Conservation (phyloP, 2,113 vertebrate genomes). For the Odobenus rosmarus region DNA sequence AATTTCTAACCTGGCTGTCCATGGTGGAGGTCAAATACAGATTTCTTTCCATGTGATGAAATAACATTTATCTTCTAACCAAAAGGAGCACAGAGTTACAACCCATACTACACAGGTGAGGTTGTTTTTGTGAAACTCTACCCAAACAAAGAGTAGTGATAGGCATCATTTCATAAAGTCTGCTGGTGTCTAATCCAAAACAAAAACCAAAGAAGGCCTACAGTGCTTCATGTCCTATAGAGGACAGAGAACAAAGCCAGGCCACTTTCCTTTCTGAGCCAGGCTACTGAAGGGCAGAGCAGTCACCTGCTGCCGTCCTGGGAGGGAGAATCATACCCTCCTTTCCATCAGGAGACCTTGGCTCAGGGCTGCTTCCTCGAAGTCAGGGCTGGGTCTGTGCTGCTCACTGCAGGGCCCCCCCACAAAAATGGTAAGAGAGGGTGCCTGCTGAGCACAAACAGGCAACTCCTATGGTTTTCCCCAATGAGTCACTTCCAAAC, state of each 20-base stretch:
- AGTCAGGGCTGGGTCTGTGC: accelerated
- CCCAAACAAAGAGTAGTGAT: not conserved
- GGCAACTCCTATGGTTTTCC: not conserved
- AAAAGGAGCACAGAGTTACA: not conserved
- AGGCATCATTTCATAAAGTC: not conserved
- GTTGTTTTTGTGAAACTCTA: not conserved
- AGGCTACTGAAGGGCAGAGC: not conserved
- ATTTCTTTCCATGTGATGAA: not conserved
- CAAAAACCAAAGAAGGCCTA: not conserved
- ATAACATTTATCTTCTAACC: not conserved
- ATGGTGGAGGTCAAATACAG: not conserved
- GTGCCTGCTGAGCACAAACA: not conserved
- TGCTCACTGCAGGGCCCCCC: not conserved
- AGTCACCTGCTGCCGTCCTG: not conserved
- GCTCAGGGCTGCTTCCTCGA: not conserved
- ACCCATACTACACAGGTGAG: not conserved
- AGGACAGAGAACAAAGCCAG: not conserved
- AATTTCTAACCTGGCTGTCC: not conserved
- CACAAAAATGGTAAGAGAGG: no score
- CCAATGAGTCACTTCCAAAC: constrained; percentile 44
- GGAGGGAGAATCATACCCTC: accelerated
- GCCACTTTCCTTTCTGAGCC: not conserved
- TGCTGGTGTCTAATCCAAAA: not conserved
- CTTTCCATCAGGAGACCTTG: not conserved
- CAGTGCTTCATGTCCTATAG: not conserved